phyloP scores from a whole-genome alignment of 2,888 invertebrate genomes.

The Chelonus formosanus region DNA sequence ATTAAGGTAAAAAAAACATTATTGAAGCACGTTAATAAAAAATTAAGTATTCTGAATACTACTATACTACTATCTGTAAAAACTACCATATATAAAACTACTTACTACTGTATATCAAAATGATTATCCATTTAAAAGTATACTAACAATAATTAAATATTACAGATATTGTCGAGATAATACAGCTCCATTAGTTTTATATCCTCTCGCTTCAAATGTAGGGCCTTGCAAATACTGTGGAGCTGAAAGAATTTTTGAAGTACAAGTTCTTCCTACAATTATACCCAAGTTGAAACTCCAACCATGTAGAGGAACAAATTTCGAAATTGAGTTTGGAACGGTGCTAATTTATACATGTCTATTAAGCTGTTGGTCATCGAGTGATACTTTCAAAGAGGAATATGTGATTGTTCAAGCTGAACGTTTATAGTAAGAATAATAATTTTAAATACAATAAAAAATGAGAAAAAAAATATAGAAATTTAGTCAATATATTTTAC shows the following conservation, averaged over 20 bases:
- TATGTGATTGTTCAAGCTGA: slow-evolving; percentile 81
- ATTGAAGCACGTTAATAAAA: slow-evolving; percentile 3
- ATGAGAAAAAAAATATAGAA: slow-evolving; percentile 1
- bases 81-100: slow-evolving; percentile 1
- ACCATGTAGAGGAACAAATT: slow-evolving; percentile 67
- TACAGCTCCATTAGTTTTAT: slow-evolving; percentile 73
- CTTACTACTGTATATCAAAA: not conserved
- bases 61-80: not conserved
- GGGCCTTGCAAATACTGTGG: slow-evolving; percentile 76
- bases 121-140: too few species aligned
- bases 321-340: slow-evolving; percentile 81
- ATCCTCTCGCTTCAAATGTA: slow-evolving; percentile 69
- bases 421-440: slow-evolving; percentile 55
- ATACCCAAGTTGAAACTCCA: slow-evolving; percentile 74
- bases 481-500: slow-evolving; percentile 1
- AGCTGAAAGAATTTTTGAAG: slow-evolving; percentile 78
- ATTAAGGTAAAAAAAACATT: slow-evolving; percentile 71
- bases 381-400: slow-evolving; percentile 75
- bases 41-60: not conserved
- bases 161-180: slow-evolving; percentile 79
- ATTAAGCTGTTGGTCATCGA: slow-evolving; percentile 84
- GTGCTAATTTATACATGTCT: slow-evolving; percentile 84
- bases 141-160: slow-evolving; percentile 3
- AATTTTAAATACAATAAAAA: not conserved
- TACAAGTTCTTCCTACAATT: slow-evolving; percentile 84